These are phyloP conservation scores for Ormyrus thymus DNA, from an alignment of 2,888 invertebrate genomes.

Conservation along the genomic window DNA sequence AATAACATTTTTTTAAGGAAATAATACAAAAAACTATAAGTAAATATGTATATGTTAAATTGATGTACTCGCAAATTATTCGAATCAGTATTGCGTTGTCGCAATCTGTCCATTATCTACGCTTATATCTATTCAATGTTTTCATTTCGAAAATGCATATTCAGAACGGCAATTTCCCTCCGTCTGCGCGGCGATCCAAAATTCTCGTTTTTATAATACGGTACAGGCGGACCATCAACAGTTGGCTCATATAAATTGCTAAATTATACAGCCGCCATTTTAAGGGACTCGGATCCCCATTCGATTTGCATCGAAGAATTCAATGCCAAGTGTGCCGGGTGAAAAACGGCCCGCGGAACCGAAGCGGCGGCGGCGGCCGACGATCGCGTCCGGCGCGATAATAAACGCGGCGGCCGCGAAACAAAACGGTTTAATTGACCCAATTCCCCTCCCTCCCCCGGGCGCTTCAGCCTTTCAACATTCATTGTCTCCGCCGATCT, in stretches of 20 bases:
- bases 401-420: not conserved
- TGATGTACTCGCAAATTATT: not conserved
- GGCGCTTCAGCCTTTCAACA: not conserved
- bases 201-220: not conserved
- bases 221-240: conserved; percentile 31
- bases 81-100: too few relatives aligned
- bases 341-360: not conserved
- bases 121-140: too few relatives aligned
- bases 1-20: too few relatives aligned
- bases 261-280: conserved; percentile 28
- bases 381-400: too few relatives aligned
- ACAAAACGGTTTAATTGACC: conserved; percentile 17
- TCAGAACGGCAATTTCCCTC: not conserved
- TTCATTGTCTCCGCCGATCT: conserved; percentile 18
- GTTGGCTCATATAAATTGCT: conserved; percentile 36
- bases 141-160: not conserved
- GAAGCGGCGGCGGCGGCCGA: not conserved
- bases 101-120: too few relatives aligned
- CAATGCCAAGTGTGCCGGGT: not conserved
- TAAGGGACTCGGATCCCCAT: not conserved
- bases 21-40: not conserved
- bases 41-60: not conserved
- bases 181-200: not conserved
- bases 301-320: conserved; percentile 5
- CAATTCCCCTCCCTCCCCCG: not conserved